phyloP scores from a whole-genome alignment of 2,797 vertebrate species.

The Rhincodon typus region DNA sequence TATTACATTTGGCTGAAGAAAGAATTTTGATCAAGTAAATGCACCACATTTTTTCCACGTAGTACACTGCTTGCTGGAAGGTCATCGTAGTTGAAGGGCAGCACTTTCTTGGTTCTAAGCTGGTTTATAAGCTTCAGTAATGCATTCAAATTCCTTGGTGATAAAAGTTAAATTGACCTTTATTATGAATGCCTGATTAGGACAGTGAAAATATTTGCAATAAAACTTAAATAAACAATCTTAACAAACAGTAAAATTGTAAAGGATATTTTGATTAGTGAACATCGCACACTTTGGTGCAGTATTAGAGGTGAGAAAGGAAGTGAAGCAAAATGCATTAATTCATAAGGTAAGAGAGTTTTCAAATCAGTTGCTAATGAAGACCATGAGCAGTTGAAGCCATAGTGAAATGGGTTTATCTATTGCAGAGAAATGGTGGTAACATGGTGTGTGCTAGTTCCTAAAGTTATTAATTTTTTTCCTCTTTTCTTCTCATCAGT shows the following conservation, averaged over 20 bases:
- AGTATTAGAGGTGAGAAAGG: background rate
- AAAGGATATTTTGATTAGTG: background rate
- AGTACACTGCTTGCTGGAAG: background rate
- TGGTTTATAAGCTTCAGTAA: background rate
- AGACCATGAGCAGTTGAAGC: background rate
- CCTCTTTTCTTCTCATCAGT: background rate
- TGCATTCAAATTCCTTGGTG: background rate
- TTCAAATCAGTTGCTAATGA: background rate
- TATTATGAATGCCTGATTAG: background rate
- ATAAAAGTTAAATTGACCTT: background rate
- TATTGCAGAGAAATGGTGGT: background rate
- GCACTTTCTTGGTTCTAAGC: no score
- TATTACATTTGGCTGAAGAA: no score
- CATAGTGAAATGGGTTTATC: background rate
- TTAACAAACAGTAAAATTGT: background rate
- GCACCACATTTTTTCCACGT: background rate
- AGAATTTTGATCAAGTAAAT: no score
- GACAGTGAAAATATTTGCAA: background rate
- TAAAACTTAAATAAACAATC: background rate
- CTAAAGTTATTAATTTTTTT: background rate
- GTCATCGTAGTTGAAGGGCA: background rate
- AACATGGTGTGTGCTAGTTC: background rate
- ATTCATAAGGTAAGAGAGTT: background rate
- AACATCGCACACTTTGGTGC: background rate
- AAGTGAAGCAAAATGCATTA: background rate